A percentile compares a stretch with the other conserved stretches of the same genome.
phyloP scores from a whole-genome alignment of 2,113 vertebrate genomes.

The Isurus oxyrinchus region DNA sequence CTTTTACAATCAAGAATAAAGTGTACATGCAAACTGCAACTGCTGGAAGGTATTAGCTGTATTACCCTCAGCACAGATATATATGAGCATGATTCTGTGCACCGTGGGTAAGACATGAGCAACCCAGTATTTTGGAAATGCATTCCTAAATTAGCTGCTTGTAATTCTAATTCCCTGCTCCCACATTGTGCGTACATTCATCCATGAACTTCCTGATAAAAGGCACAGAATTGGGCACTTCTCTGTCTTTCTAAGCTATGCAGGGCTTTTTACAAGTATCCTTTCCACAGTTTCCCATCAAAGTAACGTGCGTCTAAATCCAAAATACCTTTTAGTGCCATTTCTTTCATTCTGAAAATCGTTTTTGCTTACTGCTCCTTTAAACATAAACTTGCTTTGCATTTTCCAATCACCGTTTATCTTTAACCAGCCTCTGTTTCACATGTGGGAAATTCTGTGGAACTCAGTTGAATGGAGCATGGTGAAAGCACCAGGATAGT shows the following conservation, averaged over 20 bases:
- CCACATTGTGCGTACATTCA: neutral
- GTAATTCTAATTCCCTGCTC: slow-evolving; percentile 21
- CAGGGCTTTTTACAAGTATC: neutral
- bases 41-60: neutral
- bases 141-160: neutral
- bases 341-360: neutral
- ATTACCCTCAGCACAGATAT: neutral
- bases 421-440: neutral
- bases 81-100: neutral
- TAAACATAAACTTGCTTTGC: neutral
- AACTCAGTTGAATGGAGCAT: slow-evolving; percentile 13
- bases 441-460: neutral
- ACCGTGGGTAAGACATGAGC: neutral
- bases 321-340: neutral
- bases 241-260: neutral
- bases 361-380: neutral
- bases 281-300: neutral
- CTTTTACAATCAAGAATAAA: neutral
- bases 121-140: neutral
- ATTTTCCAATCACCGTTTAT: neutral
- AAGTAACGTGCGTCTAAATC: neutral
- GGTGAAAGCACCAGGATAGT: neutral
- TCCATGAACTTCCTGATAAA: neutral
- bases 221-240: neutral
- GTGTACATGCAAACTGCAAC: neutral